phyloP scores from a whole-genome alignment of 2,113 vertebrate species.

The Notarius quadriscutis region DNA sequence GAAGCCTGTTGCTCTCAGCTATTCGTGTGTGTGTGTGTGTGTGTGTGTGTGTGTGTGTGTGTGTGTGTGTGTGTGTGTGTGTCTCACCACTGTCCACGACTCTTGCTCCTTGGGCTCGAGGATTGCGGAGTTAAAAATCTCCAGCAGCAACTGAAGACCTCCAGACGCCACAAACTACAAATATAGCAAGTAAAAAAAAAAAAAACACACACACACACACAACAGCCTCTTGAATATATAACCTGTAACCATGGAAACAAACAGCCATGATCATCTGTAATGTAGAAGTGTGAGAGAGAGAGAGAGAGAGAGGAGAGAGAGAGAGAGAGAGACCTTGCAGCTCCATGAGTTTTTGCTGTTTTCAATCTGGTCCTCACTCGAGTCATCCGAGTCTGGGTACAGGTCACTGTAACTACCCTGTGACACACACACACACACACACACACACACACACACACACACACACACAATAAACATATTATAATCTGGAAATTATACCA shows the following conservation, averaged over 20 bases:
- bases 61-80: not conserved
- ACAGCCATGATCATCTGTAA: not conserved
- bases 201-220: not conserved
- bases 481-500: not conserved
- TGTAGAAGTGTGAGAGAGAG: not conserved
- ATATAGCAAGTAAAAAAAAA: not conserved
- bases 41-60: not conserved
- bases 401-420: conserved; percentile 98
- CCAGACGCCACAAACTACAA: conserved; percentile 95
- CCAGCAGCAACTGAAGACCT: conserved; percentile 92
- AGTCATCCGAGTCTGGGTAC: conserved; percentile 98
- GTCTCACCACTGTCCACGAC: conserved; percentile 95
- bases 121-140: conserved; percentile 97
- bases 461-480: not conserved
- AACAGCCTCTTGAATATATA: not conserved
- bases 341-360: conserved; percentile 99
- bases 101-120: conserved; percentile 95
- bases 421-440: conserved; percentile 11
- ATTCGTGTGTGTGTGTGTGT: not conserved
- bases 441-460: not conserved
- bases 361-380: conserved; percentile 97
- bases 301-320: not conserved
- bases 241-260: not conserved
- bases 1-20: not conserved
- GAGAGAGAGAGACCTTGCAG: conserved; percentile 84